Evolutionary conservation across 2,888 invertebrate genomes (phyloP).

Genomic region (Entomobrya multifasciata): DNA sequence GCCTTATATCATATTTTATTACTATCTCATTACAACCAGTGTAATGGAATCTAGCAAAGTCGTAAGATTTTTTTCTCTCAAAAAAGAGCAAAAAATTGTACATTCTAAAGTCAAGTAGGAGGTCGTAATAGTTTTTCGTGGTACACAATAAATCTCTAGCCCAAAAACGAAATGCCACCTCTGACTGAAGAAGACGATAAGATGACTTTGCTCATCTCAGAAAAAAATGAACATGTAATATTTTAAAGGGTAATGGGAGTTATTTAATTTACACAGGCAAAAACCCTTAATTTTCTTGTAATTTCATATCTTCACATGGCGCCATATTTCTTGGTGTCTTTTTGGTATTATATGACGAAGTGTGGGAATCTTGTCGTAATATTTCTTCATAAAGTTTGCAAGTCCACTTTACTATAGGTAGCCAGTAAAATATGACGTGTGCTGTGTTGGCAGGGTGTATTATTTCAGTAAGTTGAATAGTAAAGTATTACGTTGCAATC

Average conservation of each 20-base stretch:
- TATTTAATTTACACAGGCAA: constrained; percentile 47
- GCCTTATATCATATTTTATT: neutral
- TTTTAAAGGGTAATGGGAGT: constrained; percentile 36
- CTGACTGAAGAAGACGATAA: constrained; percentile 17
- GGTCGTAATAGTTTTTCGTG: constrained; percentile 36
- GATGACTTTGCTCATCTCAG: neutral
- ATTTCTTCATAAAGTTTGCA: constrained; percentile 42
- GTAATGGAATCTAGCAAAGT: neutral
- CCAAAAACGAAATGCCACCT: neutral
- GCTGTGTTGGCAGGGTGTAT: constrained; percentile 30
- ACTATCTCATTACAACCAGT: constrained; percentile 10
- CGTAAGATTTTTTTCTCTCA: neutral
- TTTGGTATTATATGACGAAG: constrained; percentile 59
- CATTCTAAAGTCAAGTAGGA: constrained; percentile 21
- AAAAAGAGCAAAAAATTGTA: constrained; percentile 29
- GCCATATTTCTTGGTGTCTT: constrained; percentile 57
- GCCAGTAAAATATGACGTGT: neutral
- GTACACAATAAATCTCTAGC: neutral
- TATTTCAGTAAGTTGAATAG: constrained; percentile 4
- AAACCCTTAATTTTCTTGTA: constrained; percentile 42
- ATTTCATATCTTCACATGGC: constrained; percentile 42
- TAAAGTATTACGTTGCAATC: constrained; percentile 8
- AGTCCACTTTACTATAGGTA: neutral
- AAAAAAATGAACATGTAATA: constrained; percentile 13
- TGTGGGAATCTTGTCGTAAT: constrained; percentile 66